Base-by-base conservation (phyloP, 1,140 invertebrate genomes). In the Diorhabda elongata region DNA sequence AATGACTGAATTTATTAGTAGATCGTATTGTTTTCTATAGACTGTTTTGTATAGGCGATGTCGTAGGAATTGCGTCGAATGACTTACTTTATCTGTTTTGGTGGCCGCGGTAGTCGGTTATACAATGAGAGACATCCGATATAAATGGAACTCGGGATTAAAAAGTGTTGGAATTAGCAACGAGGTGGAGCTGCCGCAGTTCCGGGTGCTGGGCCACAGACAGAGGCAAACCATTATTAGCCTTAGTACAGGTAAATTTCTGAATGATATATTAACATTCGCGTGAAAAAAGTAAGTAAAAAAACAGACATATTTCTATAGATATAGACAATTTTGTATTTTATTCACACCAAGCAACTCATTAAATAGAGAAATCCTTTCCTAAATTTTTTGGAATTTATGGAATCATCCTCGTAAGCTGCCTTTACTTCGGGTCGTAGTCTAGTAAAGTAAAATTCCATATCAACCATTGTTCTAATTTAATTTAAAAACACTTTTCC, bases 81-180 rank as follows among this genome's bases (percentile, higher is more conserved):
- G 75, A 83, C 82, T 80, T 83, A 81, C 82, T 85, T 85, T 85
- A 84, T 85, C 82, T 85, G 82, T 85, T 85, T 83, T 87, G 84
- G 82, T 85, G 85, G 84, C 83, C 87, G 77, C 77, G 68, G 74
- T 78, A 93, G 94, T 96, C 91, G 95, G 95, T 87, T 97, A 97
- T 90, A 95, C 93, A 86, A 96, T 95, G 90, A 91, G 91, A 86
- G 95, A 98, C 90, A 97, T 98, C 87, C 90, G 91, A 83, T 98
- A 97, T 89, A 94, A 92, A 87, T 97, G 95, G 95, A 90, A 91
- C 85, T 89, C 91, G 84, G 92, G 92, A 82, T 86, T 88, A 83
- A 87, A 90, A 82, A 95, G 93, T 84, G 92, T 96, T 84, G 92
- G 92, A 83, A 93, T 96, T 87, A 91, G 91, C 86, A 90, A 88